Base-by-base conservation (phyloP, 2,797 vertebrate species). In the Notoglanidium macrostoma region DNA sequence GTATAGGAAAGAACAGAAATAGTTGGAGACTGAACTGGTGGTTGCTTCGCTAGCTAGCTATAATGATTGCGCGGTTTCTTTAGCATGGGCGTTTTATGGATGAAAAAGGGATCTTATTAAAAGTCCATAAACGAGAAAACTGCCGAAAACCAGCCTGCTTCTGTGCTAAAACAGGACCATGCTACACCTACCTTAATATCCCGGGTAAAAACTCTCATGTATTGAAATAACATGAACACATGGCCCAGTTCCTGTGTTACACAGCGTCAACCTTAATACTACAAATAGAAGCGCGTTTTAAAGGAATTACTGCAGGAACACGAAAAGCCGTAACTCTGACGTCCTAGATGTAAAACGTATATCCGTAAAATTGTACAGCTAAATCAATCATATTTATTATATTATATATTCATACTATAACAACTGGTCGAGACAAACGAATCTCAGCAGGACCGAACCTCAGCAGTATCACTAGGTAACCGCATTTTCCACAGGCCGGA, bases 241-340 rank as follows among this genome's bases (percentile, higher is more conserved):
- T 90, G 89, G 14, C 10, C 2, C 72, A 55, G 79, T 88, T 89
- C 84, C 86, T 76, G 86, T 46, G 11, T 14, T 12, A 73, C 21
- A 21, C 0, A 4, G 84, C 92, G 78, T 85, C 93, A 93, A 95
- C 95, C 95, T 94, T 95, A 96, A 21, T 89, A 5, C 0, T 2
- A 0, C 0, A 1, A 55, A 55, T 79, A 92, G 63, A 79, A 86
- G 3, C 11, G 55, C 61, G 5, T 29, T 0, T 0, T 0, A 1
- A 59, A 23, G 9, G 19, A 32, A 44, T 6, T 14, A 14, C 17
- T 29, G 26, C 7, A 0, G 9, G 6, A 12, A 35, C 23, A 23
- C 2, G 12, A 59, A 32, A 32, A 35, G 44, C 23, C 23, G 23
- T 7, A 74, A 15, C 19, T 72, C 15, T 19, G 26, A n/a, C 44